Evolutionary conservation across 2,888 invertebrate genomes (phyloP).

Genomic region (Coenonympha arcania): DNA sequence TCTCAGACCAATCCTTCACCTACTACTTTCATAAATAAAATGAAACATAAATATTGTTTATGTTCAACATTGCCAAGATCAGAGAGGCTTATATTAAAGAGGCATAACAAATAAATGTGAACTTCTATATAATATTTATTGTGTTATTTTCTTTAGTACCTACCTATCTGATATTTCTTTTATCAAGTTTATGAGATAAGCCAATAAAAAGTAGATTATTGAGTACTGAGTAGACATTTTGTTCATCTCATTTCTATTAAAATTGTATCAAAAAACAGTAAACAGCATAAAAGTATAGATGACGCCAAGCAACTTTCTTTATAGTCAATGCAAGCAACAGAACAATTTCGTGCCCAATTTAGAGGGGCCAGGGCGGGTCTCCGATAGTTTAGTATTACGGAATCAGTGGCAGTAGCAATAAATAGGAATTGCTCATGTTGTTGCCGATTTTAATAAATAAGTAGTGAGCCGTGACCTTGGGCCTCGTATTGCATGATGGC

Average conservation of each 20-base stretch:
- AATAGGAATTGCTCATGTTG: constrained; percentile 56
- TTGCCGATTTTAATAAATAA: constrained; percentile 46
- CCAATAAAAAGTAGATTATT: neutral
- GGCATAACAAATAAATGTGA: too few species aligned
- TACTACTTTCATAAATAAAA: too few species aligned
- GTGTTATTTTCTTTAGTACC: too few species aligned
- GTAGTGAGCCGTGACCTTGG: constrained; percentile 62
- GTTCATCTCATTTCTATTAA: neutral
- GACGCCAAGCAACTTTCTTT: constrained; percentile 32
- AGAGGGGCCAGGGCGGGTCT: constrained; percentile 55
- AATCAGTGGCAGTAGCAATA: constrained; percentile 47
- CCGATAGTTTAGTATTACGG: constrained; percentile 37
- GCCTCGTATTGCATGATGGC: constrained; percentile 56
- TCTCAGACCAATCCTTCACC: too few species aligned
- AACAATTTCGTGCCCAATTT: neutral
- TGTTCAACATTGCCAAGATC: too few species aligned
- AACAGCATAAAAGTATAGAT: neutral
- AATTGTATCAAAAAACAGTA: neutral
- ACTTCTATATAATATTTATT: too few species aligned
- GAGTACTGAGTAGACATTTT: too few species aligned
- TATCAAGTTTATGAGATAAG: constrained; percentile 1
- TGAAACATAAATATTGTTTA: too few species aligned
- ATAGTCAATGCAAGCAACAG: constrained; percentile 19
- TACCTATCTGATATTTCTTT: neutral
- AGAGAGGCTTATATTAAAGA: too few species aligned